Percentiles rank a stretch among this genome's conserved stretches.
Conservation (phyloP, 2,888 invertebrate genomes). For the Aproaerema taeniolella region DNA sequence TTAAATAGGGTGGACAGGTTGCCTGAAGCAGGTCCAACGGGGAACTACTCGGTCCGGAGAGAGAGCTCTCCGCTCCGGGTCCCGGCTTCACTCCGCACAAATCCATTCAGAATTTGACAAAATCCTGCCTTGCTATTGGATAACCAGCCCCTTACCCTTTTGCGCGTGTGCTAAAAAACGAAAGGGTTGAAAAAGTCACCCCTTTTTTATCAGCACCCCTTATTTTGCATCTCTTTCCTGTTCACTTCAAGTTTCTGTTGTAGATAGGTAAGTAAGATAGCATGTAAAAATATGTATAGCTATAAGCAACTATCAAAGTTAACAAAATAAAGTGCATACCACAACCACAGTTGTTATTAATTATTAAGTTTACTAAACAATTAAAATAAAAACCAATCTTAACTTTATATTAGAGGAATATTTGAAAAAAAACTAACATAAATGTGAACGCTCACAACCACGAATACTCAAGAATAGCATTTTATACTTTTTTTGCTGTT, state of each 20-base stretch:
- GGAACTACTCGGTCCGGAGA: slow-evolving; percentile 42
- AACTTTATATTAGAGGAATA: too few species aligned
- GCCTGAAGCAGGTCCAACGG: slow-evolving; percentile 33
- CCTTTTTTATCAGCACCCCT: slow-evolving; percentile 56
- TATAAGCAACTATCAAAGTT: too few species aligned
- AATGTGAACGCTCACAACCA: too few species aligned
- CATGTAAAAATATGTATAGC: too few species aligned
- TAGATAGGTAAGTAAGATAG: too few species aligned
- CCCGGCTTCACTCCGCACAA: slow-evolving; percentile 40
- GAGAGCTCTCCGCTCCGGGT: slow-evolving; percentile 35
- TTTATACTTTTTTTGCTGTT: too few species aligned
- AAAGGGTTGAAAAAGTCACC: slow-evolving; percentile 68
- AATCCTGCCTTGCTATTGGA: slow-evolving; percentile 61
- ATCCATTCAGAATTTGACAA: slow-evolving; percentile 57
- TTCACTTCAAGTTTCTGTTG: not conserved
- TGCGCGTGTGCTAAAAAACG: slow-evolving; percentile 74
- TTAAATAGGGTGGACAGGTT: slow-evolving; percentile 40
- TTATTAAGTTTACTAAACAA: too few species aligned
- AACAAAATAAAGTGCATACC: too few species aligned
- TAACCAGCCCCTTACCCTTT: slow-evolving; percentile 53
- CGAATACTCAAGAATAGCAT: too few species aligned
- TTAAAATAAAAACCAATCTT: too few species aligned
- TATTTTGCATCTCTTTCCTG: slow-evolving; percentile 40
- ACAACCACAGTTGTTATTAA: too few species aligned
- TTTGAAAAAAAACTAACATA: too few species aligned